Percentiles rank a stretch among this genome's conserved stretches.
Evolutionary conservation across 2,888 invertebrate species (phyloP).

Genomic region (Agrypnus murinus): DNA sequence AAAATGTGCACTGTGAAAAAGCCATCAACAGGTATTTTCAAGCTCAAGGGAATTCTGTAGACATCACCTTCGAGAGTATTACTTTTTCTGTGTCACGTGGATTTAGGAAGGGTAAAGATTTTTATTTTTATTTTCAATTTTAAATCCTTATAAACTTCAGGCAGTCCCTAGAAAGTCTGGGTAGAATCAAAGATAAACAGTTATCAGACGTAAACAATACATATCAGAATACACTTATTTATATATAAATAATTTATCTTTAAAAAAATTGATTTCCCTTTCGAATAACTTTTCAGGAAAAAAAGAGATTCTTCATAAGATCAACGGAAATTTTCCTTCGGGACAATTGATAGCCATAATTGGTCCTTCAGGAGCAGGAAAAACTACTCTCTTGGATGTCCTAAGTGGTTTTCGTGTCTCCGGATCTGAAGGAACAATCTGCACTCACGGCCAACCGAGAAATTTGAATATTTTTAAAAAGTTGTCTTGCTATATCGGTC

Average conservation of each 20-base stretch:
- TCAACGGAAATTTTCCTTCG: slow-evolving; percentile 34
- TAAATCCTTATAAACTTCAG: not conserved
- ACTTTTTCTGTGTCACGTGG: slow-evolving; percentile 28
- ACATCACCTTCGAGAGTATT: slow-evolving; percentile 37
- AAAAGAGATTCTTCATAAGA: slow-evolving; percentile 33
- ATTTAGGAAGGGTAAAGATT: slow-evolving; percentile 27
- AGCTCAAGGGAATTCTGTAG: not conserved
- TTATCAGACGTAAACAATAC: not conserved
- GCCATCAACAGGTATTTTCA: not conserved
- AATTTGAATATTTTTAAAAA: slow-evolving; percentile 36
- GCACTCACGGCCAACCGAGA: slow-evolving; percentile 1
- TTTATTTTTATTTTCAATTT: not conserved
- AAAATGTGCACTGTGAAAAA: slow-evolving; percentile 18
- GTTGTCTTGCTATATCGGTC: slow-evolving; percentile 41
- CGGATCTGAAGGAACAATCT: slow-evolving; percentile 29
- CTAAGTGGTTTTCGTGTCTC: slow-evolving; percentile 31
- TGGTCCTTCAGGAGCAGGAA: slow-evolving; percentile 43
- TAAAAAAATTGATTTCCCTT: not conserved
- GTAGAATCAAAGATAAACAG: not conserved
- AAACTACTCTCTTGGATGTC: slow-evolving; percentile 39
- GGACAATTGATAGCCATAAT: slow-evolving; percentile 40
- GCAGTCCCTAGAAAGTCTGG: not conserved
- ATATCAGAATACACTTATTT: not conserved
- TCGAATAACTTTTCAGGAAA: slow-evolving; percentile 23
- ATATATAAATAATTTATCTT: not conserved